phyloP scores from a whole-genome alignment of 1,140 invertebrate genomes.

The Pectinophora gossypiella region DNA sequence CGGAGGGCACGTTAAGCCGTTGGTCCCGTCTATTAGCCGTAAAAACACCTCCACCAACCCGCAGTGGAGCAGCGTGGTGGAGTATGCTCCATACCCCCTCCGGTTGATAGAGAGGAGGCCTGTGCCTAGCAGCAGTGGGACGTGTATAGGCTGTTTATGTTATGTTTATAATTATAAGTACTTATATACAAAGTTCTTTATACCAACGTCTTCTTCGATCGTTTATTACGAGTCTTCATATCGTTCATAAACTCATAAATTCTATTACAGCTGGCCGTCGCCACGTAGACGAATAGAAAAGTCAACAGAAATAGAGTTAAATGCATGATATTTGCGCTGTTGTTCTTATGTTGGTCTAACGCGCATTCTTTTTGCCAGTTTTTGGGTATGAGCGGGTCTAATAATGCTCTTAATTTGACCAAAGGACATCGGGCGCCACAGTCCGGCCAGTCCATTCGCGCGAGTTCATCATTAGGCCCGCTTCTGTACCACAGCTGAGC shows the following conservation, averaged over 20 bases:
- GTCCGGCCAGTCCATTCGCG: not conserved
- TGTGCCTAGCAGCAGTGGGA: too few species aligned
- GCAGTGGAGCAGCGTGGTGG: too few species aligned
- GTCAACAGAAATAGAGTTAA: not conserved
- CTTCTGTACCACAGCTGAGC: conserved; percentile 2
- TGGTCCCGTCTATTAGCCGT: too few species aligned
- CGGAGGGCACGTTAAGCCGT: too few species aligned
- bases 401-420: not conserved
- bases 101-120: too few species aligned
- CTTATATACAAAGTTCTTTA: not conserved
- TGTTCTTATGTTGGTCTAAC: not conserved
- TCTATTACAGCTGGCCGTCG: too few species aligned
- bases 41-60: too few species aligned
- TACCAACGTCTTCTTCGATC: not conserved
- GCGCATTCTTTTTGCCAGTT: too few species aligned
- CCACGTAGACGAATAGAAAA: not conserved
- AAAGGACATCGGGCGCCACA: not conserved
- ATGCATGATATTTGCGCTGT: not conserved
- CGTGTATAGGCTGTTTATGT: too few species aligned
- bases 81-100: too few species aligned
- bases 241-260: not conserved
- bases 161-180: too few species aligned
- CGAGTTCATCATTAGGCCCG: not conserved
- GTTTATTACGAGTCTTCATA: not conserved
- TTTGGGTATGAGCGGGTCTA: not conserved